Evolutionary conservation across 2,113 vertebrate genomes (phyloP).

Genomic region (Xiphias gladius): DNA sequence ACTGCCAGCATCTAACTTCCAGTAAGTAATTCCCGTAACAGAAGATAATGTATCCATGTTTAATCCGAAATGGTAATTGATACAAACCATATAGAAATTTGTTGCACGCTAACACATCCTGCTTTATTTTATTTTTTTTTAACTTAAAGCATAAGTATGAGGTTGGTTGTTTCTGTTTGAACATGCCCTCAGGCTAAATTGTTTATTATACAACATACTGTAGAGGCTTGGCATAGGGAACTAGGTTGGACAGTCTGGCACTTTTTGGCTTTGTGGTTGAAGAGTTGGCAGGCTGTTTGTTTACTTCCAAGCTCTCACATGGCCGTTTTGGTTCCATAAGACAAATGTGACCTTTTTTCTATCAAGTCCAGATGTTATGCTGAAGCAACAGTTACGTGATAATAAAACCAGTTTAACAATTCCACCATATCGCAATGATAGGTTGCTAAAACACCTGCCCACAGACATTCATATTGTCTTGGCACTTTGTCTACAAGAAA

Average conservation of each 20-base stretch:
- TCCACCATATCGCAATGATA: neutral
- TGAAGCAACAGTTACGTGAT: slow-evolving; percentile 3
- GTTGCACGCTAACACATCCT: slow-evolving; percentile 1
- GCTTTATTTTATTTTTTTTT: neutral
- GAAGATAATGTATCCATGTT: slow-evolving; percentile 28
- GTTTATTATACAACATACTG: slow-evolving; percentile 43
- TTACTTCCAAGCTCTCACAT: slow-evolving; percentile 40
- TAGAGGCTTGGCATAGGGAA: slow-evolving; percentile 23
- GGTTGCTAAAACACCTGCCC: neutral
- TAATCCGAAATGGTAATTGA: slow-evolving; percentile 60
- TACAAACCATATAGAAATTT: slow-evolving; percentile 14
- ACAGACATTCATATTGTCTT: neutral
- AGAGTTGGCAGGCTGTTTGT: slow-evolving; percentile 54
- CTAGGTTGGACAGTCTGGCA: slow-evolving; percentile 34
- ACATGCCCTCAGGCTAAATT: slow-evolving; percentile 28
- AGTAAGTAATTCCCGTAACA: slow-evolving; percentile 33
- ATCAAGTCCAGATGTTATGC: neutral
- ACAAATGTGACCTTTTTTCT: slow-evolving; percentile 32
- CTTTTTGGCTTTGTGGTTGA: slow-evolving; percentile 48
- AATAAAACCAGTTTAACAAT: neutral
- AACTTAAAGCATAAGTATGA: slow-evolving; percentile 5
- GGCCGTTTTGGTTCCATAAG: slow-evolving; percentile 14
- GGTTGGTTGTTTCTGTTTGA: slow-evolving; percentile 21
- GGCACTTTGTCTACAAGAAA: neutral
- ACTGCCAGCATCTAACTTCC: slow-evolving; percentile 22